Percentiles rank a stretch among this genome's conserved stretches.
Conservation (phyloP, 2,888 invertebrate genomes). For the Machimus rusticus region DNA sequence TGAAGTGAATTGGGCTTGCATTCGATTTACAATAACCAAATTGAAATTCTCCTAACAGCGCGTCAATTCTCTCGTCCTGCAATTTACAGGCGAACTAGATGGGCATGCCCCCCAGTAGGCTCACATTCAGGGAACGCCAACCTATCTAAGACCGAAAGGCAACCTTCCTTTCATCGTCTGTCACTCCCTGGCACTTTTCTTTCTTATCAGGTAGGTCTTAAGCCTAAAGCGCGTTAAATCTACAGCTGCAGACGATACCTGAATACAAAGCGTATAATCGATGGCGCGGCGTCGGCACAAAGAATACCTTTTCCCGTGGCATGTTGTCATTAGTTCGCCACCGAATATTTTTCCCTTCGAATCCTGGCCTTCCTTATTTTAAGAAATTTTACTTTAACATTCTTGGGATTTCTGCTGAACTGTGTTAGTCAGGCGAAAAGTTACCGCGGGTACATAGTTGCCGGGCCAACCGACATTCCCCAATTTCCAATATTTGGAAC, state of each 20-base stretch:
- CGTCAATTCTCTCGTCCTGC: background rate
- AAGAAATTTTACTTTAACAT: constrained; percentile 8
- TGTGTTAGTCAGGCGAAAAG: background rate
- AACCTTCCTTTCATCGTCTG: background rate
- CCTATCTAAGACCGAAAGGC: background rate
- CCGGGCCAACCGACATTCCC: background rate
- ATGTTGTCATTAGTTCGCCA: background rate
- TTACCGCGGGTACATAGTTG: constrained; percentile 3
- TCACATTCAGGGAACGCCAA: background rate
- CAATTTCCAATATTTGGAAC: background rate
- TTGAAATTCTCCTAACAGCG: background rate
- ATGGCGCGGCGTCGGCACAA: background rate
- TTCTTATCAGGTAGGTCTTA: constrained; percentile 28
- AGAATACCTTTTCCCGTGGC: background rate
- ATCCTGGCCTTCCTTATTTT: background rate
- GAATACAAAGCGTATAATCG: constrained; percentile 41
- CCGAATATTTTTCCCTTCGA: background rate
- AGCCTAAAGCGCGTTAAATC: constrained; percentile 18
- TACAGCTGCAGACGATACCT: constrained; percentile 15
- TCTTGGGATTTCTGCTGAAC: background rate
- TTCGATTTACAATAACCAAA: background rate
- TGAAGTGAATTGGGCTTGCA: background rate
- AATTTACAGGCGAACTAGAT: background rate
- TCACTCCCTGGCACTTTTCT: background rate
- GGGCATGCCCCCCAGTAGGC: background rate